Conservation (phyloP, 2,888 invertebrate genomes). For the Eupithecia centaureata region DNA sequence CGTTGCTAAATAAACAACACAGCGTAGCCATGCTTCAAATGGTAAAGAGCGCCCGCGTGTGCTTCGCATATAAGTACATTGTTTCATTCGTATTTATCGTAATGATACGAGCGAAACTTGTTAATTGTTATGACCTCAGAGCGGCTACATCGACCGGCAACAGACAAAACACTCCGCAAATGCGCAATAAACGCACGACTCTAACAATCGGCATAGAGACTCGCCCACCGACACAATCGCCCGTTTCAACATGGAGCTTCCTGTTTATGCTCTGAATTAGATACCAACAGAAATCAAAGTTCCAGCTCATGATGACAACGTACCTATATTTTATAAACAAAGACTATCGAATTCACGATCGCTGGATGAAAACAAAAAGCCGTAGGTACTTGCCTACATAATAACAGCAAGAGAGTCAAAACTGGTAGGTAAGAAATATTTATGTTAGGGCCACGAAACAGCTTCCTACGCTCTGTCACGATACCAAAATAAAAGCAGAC, state of each 20-base stretch:
- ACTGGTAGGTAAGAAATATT: not conserved
- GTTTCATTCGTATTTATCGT: conserved; percentile 23
- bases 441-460: conserved; percentile 39
- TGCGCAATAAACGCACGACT: conserved; percentile 68
- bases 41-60: conserved; percentile 27
- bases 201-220: conserved; percentile 64
- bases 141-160: conserved; percentile 52
- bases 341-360: conserved; percentile 21
- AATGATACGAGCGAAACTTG: conserved; percentile 58
- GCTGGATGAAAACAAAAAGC: conserved; percentile 26
- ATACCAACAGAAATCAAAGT: conserved; percentile 45
- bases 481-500: conserved; percentile 37
- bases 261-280: conserved; percentile 65
- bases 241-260: conserved; percentile 69
- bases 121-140: conserved; percentile 65
- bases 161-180: conserved; percentile 52
- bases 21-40: not conserved
- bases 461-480: conserved; percentile 47
- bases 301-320: conserved; percentile 18
- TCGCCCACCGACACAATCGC: conserved; percentile 73
- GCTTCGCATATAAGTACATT: conserved; percentile 37
- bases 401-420: not conserved
- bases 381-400: not conserved
- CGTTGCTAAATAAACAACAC: not conserved
- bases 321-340: conserved; percentile 36